Base-by-base conservation (phyloP, 2,113 vertebrate genomes). In the Gulo gulo region DNA sequence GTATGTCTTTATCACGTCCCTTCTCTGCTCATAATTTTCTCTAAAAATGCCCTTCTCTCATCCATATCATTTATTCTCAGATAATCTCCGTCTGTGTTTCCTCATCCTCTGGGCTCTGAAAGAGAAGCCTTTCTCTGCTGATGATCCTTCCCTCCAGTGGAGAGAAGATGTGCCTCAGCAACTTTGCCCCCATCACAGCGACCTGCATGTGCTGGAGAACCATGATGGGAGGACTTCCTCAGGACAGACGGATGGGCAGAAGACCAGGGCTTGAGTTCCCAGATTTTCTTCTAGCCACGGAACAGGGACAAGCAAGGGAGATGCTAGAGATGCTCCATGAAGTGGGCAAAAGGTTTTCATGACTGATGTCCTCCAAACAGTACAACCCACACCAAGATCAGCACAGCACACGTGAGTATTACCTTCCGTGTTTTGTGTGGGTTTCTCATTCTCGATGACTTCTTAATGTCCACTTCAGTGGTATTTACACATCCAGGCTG, bases 401-500 rank as follows among this genome's bases (percentile, higher is more conserved):
- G 42, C 21, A 24, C 47, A 24, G n/a, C 16, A 20, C 4, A 36
- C 0, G 0, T 4, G 0, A 2, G 26, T 29, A 74, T 97, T 98
- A 99, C 99, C 99, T 99, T 99, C 98, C 99, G 99, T 84, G 99
- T 99, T 99, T 99, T 99, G 98, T 99, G 99, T 52, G 99, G 99
- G 96, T 99, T 99, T 99, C 99, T 99, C 99, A 99, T 99, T 98
- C 99, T 99, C 97, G 99, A 99, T 61, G 99, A 99, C 97, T 99
- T 99, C 99, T 99, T 99, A 97, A 99, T 99, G 99, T 99, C 99
- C 95, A 99, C 99, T 99, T 99, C 99, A 63, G 99, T 99, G 59
- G 99, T 99, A 97, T 99, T 99, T 98, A 99, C 99, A 98, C 99
- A 99, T 94, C 99, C 99, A 97, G 99, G 99, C 99, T 99, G 93